Percentiles rank a stretch among this genome's conserved stretches.
Conservation (phyloP, 2,888 invertebrate genomes). For the Venusia cambrica region DNA sequence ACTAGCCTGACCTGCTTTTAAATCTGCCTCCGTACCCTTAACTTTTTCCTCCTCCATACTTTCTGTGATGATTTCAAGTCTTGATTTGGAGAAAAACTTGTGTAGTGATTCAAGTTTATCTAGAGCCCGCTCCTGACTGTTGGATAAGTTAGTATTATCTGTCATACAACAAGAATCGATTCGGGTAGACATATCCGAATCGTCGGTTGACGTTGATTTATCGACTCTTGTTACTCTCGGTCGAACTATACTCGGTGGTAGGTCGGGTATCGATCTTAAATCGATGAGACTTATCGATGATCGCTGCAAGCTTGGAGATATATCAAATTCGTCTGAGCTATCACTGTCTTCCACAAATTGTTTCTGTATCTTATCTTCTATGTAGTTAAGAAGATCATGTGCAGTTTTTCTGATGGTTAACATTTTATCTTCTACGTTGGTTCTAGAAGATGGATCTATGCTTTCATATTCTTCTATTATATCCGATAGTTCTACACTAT, state of each 20-base stretch:
- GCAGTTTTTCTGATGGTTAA: conserved; percentile 47
- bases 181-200: conserved; percentile 56
- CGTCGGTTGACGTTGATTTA: conserved; percentile 69
- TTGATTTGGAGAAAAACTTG: conserved; percentile 68
- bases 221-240: conserved; percentile 64
- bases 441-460: conserved; percentile 54
- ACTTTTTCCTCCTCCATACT: conserved; percentile 51
- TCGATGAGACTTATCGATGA: conserved; percentile 69
- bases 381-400: conserved; percentile 57
- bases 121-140: conserved; percentile 57
- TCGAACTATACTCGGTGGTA: conserved; percentile 66
- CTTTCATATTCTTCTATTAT: conserved; percentile 70
- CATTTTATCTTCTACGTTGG: conserved; percentile 50
- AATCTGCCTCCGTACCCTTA: conserved; percentile 33
- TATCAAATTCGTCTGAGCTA: conserved; percentile 63
- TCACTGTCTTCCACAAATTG: conserved; percentile 48
- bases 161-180: conserved; percentile 67
- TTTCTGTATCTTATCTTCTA: conserved; percentile 57
- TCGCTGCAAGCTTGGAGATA: conserved; percentile 51
- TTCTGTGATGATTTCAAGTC: conserved; percentile 73
- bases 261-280: conserved; percentile 65
- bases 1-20: conserved; percentile 62
- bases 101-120: conserved; percentile 69
- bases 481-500: conserved; percentile 69
- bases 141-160: conserved; percentile 58